A percentile compares a stretch with the other conserved stretches of the same genome.
Conservation (phyloP, 2,113 vertebrate species). For the Chamaea fasciata region DNA sequence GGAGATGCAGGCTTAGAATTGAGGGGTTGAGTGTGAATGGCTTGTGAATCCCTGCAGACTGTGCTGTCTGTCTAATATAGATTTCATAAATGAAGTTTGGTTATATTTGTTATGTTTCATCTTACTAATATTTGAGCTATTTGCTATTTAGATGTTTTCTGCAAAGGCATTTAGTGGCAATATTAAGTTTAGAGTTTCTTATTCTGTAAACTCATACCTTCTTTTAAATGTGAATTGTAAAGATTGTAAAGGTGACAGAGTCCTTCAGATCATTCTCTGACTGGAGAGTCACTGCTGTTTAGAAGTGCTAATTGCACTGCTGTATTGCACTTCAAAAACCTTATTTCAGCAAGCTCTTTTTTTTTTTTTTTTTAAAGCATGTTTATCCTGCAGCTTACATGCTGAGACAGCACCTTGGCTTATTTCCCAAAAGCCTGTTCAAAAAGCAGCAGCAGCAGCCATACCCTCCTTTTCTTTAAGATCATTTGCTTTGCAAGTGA, state of each 20-base stretch:
- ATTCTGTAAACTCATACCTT: not conserved
- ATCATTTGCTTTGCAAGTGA: conserved; percentile 66
- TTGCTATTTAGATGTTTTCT: not conserved
- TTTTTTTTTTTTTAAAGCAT: not conserved
- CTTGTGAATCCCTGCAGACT: not conserved
- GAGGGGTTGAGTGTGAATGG: not conserved
- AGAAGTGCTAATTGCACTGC: not conserved
- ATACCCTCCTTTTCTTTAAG: not conserved
- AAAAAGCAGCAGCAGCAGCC: conserved; percentile 46
- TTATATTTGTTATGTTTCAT: not conserved
- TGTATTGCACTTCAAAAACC: not conserved
- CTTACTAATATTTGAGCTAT: not conserved
- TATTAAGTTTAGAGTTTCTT: not conserved
- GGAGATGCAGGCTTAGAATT: not conserved
- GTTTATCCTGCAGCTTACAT: conserved; percentile 52
- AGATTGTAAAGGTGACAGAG: not conserved
- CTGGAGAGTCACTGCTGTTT: not conserved
- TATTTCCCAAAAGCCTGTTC: conserved; percentile 60
- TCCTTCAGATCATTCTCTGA: not conserved
- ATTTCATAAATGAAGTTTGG: not conserved
- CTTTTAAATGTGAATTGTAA: not conserved
- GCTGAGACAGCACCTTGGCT: conserved; percentile 74
- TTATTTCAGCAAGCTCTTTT: not conserved
- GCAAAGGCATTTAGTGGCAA: not conserved
- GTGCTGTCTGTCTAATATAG: not conserved